phyloP scores from a whole-genome alignment of 2,888 invertebrate species.

The Nipponacmea schrenckii region DNA sequence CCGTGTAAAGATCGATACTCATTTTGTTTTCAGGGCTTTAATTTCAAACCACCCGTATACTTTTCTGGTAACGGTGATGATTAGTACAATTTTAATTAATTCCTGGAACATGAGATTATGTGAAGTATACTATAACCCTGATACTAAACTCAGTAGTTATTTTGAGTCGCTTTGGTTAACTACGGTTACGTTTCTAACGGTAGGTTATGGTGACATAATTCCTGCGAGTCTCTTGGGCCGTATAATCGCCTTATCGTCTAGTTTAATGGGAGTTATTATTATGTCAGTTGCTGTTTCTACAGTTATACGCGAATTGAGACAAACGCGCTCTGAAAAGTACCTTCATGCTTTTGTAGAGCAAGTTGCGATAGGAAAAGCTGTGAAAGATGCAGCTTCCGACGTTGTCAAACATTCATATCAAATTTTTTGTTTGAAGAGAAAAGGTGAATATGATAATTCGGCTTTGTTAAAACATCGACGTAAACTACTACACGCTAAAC shows the following conservation, averaged over 20 bases:
- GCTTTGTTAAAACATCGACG: constrained; percentile 43
- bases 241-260: constrained; percentile 50
- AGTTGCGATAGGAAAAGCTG: constrained; percentile 46
- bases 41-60: constrained; percentile 52
- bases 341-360: constrained; percentile 54
- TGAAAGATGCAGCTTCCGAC: constrained; percentile 46
- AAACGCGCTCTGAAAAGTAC: constrained; percentile 51
- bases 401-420: constrained; percentile 47
- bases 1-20: constrained; percentile 54
- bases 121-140: constrained; percentile 48
- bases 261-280: constrained; percentile 57
- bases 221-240: constrained; percentile 55
- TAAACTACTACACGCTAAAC: constrained; percentile 44
- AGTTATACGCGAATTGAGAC: constrained; percentile 56
- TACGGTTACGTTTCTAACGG: constrained; percentile 54
- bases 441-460: constrained; percentile 34
- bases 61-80: constrained; percentile 46
- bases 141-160: constrained; percentile 37
- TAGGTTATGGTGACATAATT: constrained; percentile 58
- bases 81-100: constrained; percentile 49
- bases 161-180: constrained; percentile 57
- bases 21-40: constrained; percentile 55
- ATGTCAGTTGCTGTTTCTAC: constrained; percentile 56
- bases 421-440: constrained; percentile 42
- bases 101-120: constrained; percentile 53